Evolutionary conservation across 2,113 vertebrate species (phyloP), one percentile per base, ranked within the genome.

Genomic region (Brienomyrus brachyistius): DNA sequence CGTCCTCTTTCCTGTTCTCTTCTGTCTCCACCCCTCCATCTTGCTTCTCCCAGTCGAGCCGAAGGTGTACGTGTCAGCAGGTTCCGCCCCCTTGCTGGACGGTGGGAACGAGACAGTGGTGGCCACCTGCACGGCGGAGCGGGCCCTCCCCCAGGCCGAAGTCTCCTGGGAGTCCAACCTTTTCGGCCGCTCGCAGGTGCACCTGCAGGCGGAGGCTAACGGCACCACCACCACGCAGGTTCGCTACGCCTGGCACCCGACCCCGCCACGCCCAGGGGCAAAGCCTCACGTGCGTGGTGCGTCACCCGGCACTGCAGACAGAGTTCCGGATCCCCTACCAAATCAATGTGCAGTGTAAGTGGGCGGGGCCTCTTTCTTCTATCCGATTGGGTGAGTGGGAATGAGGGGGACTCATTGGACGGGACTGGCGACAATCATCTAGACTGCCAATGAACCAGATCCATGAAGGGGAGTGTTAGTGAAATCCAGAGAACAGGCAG

Each of bases 301-400:
- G 95, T 88, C 98, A 99, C 93, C 98, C 97, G 9, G 96, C 98
- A 50, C 95, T 99, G 93, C 97, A 96, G 89, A 96, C 93, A 54
- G 97, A 98, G 91, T 95, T 98, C 90, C 95, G 98, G 92, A 97
- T 98, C 87, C 96, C 97, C 85, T 96, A 97, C 47, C 90, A 96
- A 89, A 91, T 99, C 94, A 98, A 98, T 90, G 98, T 99, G 92
- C 97, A 98, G 90, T 99, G 98, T 99, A 94, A 97, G 98, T 43
- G 48, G 48, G 40, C 7, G 48, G 50, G 31, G 27, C n/a, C 13
- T 8, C 74, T 62, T 5, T 77, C 15, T 80, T 15, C 15, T 6
- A 19, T 80, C 35, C 35, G 5, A 43, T 2, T 19, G 74, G 74
- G 13, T 77, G 35, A 35, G 74, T 77, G 74, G 35, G 74, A 40